Base-by-base conservation (phyloP, 2,888 invertebrate species). In the Eupithecia dodoneata region DNA sequence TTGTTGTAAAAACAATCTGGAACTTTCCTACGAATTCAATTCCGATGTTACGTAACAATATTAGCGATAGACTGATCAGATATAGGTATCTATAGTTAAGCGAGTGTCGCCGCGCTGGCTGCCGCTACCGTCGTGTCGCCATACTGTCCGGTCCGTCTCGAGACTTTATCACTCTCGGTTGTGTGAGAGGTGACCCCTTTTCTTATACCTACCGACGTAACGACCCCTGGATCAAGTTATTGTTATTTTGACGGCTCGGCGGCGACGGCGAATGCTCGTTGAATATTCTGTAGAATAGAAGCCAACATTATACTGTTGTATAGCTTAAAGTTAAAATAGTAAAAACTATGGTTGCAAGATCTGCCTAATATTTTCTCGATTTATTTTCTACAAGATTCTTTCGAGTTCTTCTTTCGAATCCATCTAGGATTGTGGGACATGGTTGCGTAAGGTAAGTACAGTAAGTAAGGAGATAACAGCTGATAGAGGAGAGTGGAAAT, bases 101-200 rank as follows among this genome's bases (percentile, higher is more conserved):
- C 49, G 59, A 42, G 76, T 45, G 70, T n/a, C 85, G 86, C 86
- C 88, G 82, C 84, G 86, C 86, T 75, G 88, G 85, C 86, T 87
- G 81, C 82, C 75, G 75, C 63, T 12, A 13, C 49, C 45, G 76
- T 71, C 84, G 86, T 82, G 76, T 71, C 84, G 86, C 82, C 83
- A 80, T 65, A 76, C 72, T 79, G 83, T 83, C 85, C 82, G 76
- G 47, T 45, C 6, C 12, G 70, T 70, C 70, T 70, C 81, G 73
- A 73, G 78, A 81, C 83, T 83, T 85, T 85, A 85, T 86, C 83
- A 80, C 82, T 75, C 63, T 70, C 44, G 73, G 69, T 76, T 80
- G 76, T 73, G 80, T 80, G 79, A 81, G 78, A 76, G 78, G 74
- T 71, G 71, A 79, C 74, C 74, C 71, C 72, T 80, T 79, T 78